Conservation (phyloP, 2,888 invertebrate genomes). For the Ctena decussata region DNA sequence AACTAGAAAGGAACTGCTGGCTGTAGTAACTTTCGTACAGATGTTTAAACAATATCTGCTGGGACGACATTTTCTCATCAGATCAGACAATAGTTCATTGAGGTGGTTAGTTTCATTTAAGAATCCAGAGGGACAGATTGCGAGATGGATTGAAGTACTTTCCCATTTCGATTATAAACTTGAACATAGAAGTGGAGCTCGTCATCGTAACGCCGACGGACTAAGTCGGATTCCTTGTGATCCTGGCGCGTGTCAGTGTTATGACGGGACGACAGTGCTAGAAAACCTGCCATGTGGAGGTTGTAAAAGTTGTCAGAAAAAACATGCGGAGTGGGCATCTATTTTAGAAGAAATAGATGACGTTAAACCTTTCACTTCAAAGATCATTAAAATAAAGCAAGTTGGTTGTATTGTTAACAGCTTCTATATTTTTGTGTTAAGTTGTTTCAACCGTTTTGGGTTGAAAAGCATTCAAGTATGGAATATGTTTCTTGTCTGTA, state of each 20-base stretch:
- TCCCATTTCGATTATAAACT: slow-evolving; percentile 23
- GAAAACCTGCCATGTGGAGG: slow-evolving; percentile 29
- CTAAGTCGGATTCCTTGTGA: background rate
- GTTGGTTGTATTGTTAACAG: too few species aligned
- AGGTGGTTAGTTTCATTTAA: background rate
- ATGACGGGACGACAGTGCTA: slow-evolving; percentile 11
- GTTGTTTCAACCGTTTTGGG: background rate
- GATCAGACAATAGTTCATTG: slow-evolving; percentile 29
- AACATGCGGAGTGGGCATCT: slow-evolving; percentile 19
- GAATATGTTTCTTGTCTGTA: background rate
- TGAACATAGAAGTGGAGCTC: background rate
- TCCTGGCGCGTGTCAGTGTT: slow-evolving; percentile 10
- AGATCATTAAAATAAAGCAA: background rate
- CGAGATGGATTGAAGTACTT: slow-evolving; percentile 37
- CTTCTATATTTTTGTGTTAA: too few species aligned
- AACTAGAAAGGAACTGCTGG: slow-evolving; percentile 46
- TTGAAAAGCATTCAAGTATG: background rate
- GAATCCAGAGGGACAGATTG: background rate
- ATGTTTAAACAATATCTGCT: slow-evolving; percentile 35
- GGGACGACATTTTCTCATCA: slow-evolving; percentile 26
- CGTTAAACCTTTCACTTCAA: background rate
- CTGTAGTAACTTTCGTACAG: slow-evolving; percentile 41
- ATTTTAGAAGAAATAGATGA: background rate
- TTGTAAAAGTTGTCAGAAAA: slow-evolving; percentile 17
- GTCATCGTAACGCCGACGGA: background rate